Base-by-base conservation (phyloP, 2,888 invertebrate species). In the Drosophila neonasuta region DNA sequence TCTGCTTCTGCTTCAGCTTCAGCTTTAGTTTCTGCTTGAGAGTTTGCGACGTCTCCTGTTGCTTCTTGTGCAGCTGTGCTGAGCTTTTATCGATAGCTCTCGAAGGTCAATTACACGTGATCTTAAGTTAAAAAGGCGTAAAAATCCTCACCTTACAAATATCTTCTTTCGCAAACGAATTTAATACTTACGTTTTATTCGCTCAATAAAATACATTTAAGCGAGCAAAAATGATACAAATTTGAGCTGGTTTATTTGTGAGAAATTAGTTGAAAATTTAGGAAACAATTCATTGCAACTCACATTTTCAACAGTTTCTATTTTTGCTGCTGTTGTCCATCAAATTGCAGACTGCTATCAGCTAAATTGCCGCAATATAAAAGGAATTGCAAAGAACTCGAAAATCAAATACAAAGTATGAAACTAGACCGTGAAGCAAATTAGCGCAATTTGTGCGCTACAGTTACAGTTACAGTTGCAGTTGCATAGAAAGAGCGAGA, bases 101-200 rank as follows among this genome's bases (percentile, higher is more conserved):
- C 55, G 75, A 75, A 84, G 85, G 85, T 84, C 81, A 85, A 81
- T 85, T 84, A 78, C 76, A 77, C 71, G 69, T 70, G 57, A 74
- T 63, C 78, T 73, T 64, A 42, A 64, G 71, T 57, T 69, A 69
- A 83, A 83, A 76, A 62, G 70, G 71, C 83, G 76, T 73, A 52
- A 56, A 66, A 77, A 63, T 46, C 50, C 54, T 52, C 50, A 42
- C 41, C 20, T 57, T 55, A 45, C 72, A 51, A 56, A 48, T 45
- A 44, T 39, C 9, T 17, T 3, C 20, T 32, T n/a, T 11, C n/a
- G 20, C 4, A 20, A 24, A 24, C 5, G 24, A 24, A 48, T 59
- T 60, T 57, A 17, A 2, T 11, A n/a, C 34, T 36, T 20, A 13
- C 1, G n/a, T 32, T n/a, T 34, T 34, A 6, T 24, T 24, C 6